Evolutionary conservation across 2,888 invertebrate species (phyloP).

Genomic region (Slavum lentiscoides): DNA sequence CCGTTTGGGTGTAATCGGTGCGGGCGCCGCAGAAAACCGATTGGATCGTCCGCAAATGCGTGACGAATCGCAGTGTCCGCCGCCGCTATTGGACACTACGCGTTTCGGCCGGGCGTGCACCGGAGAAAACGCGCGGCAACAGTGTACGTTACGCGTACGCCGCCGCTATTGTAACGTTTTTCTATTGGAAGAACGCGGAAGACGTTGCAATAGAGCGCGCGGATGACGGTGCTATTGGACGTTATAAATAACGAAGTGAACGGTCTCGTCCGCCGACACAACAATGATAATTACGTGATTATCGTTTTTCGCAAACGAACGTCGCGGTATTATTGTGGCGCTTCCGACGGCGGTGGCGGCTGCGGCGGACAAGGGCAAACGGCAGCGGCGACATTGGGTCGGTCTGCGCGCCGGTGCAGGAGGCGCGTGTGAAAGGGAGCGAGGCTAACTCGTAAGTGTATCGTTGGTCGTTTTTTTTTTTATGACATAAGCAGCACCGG

Average conservation of each 20-base stretch:
- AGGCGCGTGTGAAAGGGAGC: too few species aligned
- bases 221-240: not conserved
- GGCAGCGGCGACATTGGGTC: constrained; percentile 24
- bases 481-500: too few species aligned
- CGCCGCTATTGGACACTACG: too few species aligned
- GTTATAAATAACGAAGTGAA: constrained; percentile 39
- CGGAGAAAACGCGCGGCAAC: too few species aligned
- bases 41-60: too few species aligned
- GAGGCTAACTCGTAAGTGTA: too few species aligned
- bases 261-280: constrained; percentile 30
- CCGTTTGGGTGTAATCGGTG: too few species aligned
- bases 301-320: constrained; percentile 7
- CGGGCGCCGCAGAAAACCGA: too few species aligned
- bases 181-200: constrained; percentile 40
- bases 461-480: too few species aligned
- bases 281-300: constrained; percentile 1
- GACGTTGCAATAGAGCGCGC: constrained; percentile 22
- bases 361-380: constrained; percentile 41
- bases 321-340: not conserved
- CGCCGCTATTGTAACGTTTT: not conserved
- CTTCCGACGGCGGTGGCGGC: not conserved
- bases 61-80: too few species aligned
- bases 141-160: too few species aligned
- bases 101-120: too few species aligned
- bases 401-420: not conserved